Evolutionary conservation across 1,140 invertebrate genomes (phyloP).

Genomic region (Achroia grisella): DNA sequence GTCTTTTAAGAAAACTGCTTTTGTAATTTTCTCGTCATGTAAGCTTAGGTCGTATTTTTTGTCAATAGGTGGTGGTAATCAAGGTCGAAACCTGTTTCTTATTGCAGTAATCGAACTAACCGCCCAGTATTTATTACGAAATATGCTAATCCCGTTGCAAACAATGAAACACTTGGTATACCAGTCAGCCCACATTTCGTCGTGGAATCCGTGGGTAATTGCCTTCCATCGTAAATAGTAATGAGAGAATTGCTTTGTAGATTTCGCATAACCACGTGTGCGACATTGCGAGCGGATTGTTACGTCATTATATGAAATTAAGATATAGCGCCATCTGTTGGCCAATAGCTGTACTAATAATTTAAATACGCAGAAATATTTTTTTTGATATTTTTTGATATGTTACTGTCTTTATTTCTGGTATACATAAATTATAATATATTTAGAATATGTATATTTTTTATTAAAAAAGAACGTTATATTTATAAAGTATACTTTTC

Average conservation of each 20-base stretch:
- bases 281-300: neutral
- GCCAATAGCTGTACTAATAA: slow-evolving; percentile 1
- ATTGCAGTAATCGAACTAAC: slow-evolving; percentile 4
- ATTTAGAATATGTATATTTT: no score
- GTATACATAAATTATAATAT: no score
- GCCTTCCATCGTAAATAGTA: slow-evolving; percentile 20
- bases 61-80: slow-evolving; percentile 9
- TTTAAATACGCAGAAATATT: neutral
- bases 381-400: neutral
- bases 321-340: slow-evolving; percentile 20
- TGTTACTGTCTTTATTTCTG: no score
- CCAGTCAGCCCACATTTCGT: slow-evolving; percentile 10
- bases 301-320: slow-evolving; percentile 8
- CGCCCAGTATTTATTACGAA: slow-evolving; percentile 18
- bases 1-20: no score
- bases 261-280: neutral
- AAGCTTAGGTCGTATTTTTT: neutral
- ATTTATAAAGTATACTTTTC: no score
- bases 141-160: slow-evolving; percentile 21
- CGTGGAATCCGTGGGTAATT: slow-evolving; percentile 15
- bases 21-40: no score
- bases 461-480: no score
- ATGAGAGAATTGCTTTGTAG: slow-evolving; percentile 5
- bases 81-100: slow-evolving; percentile 6
- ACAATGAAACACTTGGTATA: slow-evolving; percentile 20